Percentiles rank a stretch among this genome's conserved stretches.
These are phyloP conservation scores for Caenorhabditis sp. DNA, from an alignment of 2,888 invertebrate species.

Conservation along the genomic window DNA sequence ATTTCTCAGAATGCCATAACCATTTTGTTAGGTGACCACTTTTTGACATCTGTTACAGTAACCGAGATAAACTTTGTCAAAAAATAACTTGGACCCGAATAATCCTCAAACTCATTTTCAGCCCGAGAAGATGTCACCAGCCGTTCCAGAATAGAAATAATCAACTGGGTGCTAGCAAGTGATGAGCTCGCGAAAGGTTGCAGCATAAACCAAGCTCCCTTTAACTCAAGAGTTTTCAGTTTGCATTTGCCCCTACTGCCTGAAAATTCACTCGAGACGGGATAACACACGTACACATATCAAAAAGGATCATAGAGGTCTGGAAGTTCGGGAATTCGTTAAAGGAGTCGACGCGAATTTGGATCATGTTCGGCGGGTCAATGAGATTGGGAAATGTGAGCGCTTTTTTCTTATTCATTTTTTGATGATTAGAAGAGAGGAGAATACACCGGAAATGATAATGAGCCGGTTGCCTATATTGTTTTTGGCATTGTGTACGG, in stretches of 20 bases:
- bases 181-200: conserved; percentile 48
- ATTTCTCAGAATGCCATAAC: no score
- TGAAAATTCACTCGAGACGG: conserved; percentile 59
- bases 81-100: no score
- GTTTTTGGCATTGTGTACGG: no score
- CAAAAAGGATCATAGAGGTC: conserved; percentile 47
- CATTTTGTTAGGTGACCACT: no score
- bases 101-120: no score
- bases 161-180: conserved; percentile 51
- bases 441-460: no score
- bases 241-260: conserved; percentile 64
- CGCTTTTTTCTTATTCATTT: background rate
- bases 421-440: background rate
- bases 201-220: background rate
- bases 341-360: conserved; percentile 35
- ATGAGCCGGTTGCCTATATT: no score
- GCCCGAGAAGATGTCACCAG: conserved; percentile 48
- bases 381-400: conserved; percentile 49
- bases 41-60: no score
- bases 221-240: conserved; percentile 28
- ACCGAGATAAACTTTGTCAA: no score
- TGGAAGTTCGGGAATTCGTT: conserved; percentile 35
- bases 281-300: conserved; percentile 59
- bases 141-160: conserved; percentile 51
- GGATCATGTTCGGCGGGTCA: conserved; percentile 36